A percentile compares a stretch with the other conserved stretches of the same genome.
Conservation (phyloP, 64 coral and sea anemone genomes). For the Acropora yongei region DNA sequence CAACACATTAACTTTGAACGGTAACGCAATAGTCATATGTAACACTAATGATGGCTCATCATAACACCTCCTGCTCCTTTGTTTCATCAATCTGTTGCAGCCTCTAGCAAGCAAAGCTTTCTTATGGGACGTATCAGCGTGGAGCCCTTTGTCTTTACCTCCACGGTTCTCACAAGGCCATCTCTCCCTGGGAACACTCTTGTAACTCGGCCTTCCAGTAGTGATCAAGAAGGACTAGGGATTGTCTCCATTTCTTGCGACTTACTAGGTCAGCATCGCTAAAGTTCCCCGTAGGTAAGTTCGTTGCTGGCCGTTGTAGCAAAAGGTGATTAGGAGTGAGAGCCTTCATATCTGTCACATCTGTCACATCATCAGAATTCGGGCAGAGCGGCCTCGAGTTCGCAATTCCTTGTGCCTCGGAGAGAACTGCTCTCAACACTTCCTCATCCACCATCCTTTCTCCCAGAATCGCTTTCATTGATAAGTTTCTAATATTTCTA, state of each 20-base stretch:
- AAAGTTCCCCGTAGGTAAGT: not conserved
- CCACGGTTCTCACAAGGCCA: not conserved
- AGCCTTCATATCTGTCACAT: not conserved
- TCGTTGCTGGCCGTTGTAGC: not conserved
- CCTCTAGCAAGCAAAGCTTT: not conserved
- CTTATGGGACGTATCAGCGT: not conserved
- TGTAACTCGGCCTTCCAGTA: not conserved
- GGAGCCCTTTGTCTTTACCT: not conserved
- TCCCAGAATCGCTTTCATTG: constrained; percentile 52
- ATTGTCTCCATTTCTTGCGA: not conserved
- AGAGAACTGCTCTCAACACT: constrained; percentile 38
- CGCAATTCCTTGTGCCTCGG: constrained; percentile 1
- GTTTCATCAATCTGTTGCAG: too few species aligned
- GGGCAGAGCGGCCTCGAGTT: not conserved
- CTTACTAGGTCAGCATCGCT: not conserved
- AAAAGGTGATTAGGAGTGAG: not conserved
- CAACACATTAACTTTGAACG: too few species aligned
- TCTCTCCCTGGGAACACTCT: not conserved
- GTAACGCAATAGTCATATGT: too few species aligned
- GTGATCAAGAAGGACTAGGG: not conserved
- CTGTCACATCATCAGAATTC: not conserved
- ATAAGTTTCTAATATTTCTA: constrained; percentile 12
- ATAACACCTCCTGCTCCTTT: too few species aligned
- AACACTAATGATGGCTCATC: too few species aligned
- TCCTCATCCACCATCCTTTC: constrained; percentile 50